Conservation (phyloP, 1,140 invertebrate genomes). For the Heliconius nattereri region DNA sequence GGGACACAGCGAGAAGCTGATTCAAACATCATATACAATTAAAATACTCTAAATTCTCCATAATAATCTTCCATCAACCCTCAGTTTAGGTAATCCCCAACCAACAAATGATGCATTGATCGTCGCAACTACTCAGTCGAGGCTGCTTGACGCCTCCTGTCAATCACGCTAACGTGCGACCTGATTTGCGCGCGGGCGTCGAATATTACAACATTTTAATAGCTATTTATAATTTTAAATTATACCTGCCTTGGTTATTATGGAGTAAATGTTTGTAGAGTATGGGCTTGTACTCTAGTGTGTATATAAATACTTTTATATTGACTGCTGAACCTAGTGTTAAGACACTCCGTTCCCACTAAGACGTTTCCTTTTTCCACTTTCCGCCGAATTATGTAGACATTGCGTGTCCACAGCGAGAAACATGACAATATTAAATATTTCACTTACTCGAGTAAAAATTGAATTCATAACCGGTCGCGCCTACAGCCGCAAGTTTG, state of each 20-base stretch:
- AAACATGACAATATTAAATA: too few relatives aligned
- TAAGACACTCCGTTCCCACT: background rate
- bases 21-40: too few relatives aligned
- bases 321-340: background rate
- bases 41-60: too few relatives aligned
- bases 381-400: background rate
- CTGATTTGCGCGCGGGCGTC: background rate
- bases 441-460: too few relatives aligned
- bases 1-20: too few relatives aligned
- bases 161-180: background rate
- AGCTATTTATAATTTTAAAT: background rate
- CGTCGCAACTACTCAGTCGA: conserved; percentile 4
- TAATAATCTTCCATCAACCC: background rate
- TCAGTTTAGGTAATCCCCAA: background rate
- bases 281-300: too few relatives aligned
- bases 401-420: background rate
- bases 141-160: background rate
- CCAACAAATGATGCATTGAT: conserved; percentile 2
- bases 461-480: too few relatives aligned
- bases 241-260: background rate
- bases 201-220: conserved; percentile 10
- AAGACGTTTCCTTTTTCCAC: background rate
- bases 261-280: background rate
- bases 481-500: too few relatives aligned
- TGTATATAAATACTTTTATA: too few relatives aligned